Conservation (phyloP, 2,113 vertebrate genomes). For the Tympanuchus pallidicinctus region DNA sequence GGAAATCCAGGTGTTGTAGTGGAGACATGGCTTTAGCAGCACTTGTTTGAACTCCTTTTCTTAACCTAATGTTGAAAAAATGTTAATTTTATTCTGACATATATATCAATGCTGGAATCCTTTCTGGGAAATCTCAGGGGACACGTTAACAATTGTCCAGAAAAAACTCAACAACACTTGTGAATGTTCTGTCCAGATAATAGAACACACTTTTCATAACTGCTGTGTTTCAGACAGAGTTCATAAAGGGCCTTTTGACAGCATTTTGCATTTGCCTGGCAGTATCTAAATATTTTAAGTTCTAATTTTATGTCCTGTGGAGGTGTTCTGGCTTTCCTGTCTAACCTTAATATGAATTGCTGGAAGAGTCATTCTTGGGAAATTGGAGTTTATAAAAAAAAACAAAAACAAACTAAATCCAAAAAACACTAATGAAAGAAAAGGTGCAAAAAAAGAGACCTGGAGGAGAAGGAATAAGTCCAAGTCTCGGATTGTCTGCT, state of each 20-base stretch:
- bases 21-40: not conserved
- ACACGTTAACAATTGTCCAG: not conserved
- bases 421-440: not conserved
- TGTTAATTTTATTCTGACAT: not conserved
- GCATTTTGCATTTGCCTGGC: not conserved
- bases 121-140: not conserved
- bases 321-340: not conserved
- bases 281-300: not conserved
- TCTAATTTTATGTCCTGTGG: not conserved
- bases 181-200: not conserved
- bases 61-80: not conserved
- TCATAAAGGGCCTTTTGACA: not conserved
- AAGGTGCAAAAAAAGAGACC: too few species aligned
- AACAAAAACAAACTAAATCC: not conserved
- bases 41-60: not conserved
- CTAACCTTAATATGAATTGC: not conserved
- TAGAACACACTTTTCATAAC: not conserved
- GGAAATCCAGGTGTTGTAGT: not conserved
- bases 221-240: not conserved
- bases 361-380: not conserved
- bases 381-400: not conserved
- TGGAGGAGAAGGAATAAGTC: not conserved
- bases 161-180: not conserved
- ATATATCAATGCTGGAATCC: fast-evolving
- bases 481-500: not conserved